These are phyloP conservation scores for Gavia stellata DNA, from an alignment of 2,113 vertebrate species.

Conservation along the genomic window DNA sequence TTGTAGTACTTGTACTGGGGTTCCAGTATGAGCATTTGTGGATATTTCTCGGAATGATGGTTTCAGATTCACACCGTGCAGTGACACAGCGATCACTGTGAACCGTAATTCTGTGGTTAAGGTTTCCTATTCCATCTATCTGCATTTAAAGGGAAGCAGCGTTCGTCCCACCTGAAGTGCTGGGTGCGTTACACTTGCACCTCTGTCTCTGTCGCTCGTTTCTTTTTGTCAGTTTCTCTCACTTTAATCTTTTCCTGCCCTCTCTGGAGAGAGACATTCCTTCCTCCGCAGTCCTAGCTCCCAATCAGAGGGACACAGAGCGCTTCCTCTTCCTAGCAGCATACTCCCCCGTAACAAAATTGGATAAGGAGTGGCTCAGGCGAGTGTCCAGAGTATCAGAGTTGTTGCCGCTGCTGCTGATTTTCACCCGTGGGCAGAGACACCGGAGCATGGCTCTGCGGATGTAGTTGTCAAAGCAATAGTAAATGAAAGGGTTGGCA, in stretches of 20 bases:
- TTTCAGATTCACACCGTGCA: not conserved
- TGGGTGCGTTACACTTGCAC: not conserved
- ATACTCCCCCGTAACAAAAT: slow-evolving; percentile 26
- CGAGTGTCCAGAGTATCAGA: slow-evolving; percentile 60
- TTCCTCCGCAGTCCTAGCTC: not conserved
- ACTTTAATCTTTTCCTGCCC: not conserved
- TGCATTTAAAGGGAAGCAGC: not conserved
- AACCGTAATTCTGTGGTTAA: not conserved
- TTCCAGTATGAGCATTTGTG: not conserved
- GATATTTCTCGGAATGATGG: not conserved
- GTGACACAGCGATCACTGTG: not conserved
- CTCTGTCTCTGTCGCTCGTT: not conserved
- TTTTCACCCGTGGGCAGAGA: slow-evolving; percentile 56
- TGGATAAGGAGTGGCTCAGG: slow-evolving; percentile 61
- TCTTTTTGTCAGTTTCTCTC: not conserved
- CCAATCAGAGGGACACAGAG: slow-evolving; percentile 64
- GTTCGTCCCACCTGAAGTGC: not conserved
- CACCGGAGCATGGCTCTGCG: slow-evolving; percentile 50
- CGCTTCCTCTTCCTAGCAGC: slow-evolving; percentile 50
- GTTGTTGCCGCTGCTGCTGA: slow-evolving; percentile 12
- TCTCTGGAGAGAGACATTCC: not conserved
- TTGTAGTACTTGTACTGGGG: not conserved
- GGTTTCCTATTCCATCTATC: not conserved
- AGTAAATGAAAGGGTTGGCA: slow-evolving; percentile 77
- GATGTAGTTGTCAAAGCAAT: slow-evolving; percentile 70